phyloP scores from a whole-genome alignment of 2,888 invertebrate genomes.

The Neuroscelio doddi region DNA sequence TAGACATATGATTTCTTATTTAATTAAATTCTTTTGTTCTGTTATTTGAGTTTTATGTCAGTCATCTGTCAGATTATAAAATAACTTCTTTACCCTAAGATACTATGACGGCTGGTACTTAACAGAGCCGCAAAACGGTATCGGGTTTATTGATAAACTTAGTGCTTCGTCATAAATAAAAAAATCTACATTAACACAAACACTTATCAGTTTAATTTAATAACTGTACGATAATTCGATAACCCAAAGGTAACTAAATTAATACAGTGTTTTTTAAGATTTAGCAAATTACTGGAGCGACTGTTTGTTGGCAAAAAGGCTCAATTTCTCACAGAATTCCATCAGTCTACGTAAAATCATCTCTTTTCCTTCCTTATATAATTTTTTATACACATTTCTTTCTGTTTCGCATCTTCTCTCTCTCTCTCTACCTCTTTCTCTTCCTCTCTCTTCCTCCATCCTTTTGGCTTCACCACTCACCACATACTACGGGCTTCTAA shows the following conservation, averaged over 20 bases:
- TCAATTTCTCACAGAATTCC: too few relatives aligned
- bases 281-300: too few relatives aligned
- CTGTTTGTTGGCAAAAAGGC: too few relatives aligned
- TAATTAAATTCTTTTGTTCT: neutral
- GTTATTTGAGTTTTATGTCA: neutral
- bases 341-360: constrained; percentile 13
- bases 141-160: constrained; percentile 1
- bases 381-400: constrained; percentile 15
- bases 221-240: too few relatives aligned
- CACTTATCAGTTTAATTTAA: too few relatives aligned
- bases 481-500: constrained; percentile 70
- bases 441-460: constrained; percentile 33
- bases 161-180: too few relatives aligned
- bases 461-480: constrained; percentile 48
- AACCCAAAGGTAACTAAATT: too few relatives aligned
- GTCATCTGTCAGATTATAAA: neutral
- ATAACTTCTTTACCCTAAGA: neutral
- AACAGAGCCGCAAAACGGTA: constrained; percentile 1
- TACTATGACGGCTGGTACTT: neutral
- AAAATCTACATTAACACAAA: too few relatives aligned
- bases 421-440: constrained; percentile 10
- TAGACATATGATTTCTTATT: neutral
- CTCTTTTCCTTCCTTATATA: constrained; percentile 23
- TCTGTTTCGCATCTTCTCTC: constrained; percentile 22
- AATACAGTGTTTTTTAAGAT: too few relatives aligned